Evolutionary conservation across 2,888 invertebrate species (phyloP).

Genomic region (Mythimna vitellina): DNA sequence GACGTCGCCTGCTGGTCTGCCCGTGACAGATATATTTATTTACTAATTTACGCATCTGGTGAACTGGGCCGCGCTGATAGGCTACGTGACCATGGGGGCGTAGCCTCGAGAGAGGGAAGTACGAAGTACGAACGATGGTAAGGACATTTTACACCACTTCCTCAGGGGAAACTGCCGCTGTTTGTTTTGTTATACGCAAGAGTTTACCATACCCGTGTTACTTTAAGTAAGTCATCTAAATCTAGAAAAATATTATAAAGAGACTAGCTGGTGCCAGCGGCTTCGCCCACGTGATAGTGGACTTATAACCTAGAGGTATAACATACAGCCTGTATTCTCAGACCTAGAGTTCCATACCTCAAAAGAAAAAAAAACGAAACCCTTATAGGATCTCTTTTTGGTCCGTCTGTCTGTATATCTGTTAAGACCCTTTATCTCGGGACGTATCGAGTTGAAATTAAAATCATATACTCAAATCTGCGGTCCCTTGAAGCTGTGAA

Average conservation of each 20-base stretch:
- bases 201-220: neutral
- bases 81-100: conserved; percentile 51
- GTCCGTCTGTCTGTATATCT: too few relatives aligned
- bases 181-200: neutral
- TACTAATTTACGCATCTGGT: neutral
- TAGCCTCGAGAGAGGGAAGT: conserved; percentile 35
- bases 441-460: too few relatives aligned
- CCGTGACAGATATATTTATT: conserved; percentile 11
- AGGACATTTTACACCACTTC: conserved; percentile 10
- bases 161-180: neutral
- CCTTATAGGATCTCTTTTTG: too few relatives aligned
- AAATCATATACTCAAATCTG: too few relatives aligned
- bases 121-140: conserved; percentile 17
- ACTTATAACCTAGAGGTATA: too few relatives aligned
- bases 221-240: neutral
- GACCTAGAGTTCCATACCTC: too few relatives aligned
- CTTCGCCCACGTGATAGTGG: too few relatives aligned
- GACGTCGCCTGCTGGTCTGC: conserved; percentile 55
- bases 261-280: too few relatives aligned
- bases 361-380: too few relatives aligned
- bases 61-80: conserved; percentile 38
- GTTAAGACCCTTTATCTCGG: too few relatives aligned
- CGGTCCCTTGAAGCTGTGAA: too few relatives aligned
- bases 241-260: neutral
- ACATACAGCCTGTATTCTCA: too few relatives aligned